Evolutionary conservation across 2,113 vertebrate species (phyloP).

Genomic region (Perca schrenkii): DNA sequence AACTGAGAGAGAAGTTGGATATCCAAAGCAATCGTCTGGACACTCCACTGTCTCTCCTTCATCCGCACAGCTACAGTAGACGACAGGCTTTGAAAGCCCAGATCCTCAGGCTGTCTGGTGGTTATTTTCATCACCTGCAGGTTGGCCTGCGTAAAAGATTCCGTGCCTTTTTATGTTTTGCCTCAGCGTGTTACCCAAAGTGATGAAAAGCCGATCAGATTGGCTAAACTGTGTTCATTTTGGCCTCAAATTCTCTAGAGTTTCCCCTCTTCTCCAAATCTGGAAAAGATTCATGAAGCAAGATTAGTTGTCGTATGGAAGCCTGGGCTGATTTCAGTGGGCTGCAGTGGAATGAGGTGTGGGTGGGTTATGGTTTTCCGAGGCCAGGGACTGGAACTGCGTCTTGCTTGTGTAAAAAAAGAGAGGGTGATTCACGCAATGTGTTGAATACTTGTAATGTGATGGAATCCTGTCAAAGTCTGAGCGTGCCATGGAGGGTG

Average conservation of each 20-base stretch:
- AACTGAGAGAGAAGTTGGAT: constrained; percentile 59
- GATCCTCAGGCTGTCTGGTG: constrained; percentile 41
- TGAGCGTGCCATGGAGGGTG: constrained; percentile 50
- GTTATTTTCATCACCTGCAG: constrained; percentile 50
- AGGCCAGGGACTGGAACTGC: constrained; percentile 55
- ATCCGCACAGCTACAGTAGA: constrained; percentile 27
- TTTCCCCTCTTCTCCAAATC: constrained; percentile 20
- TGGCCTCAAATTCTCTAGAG: constrained; percentile 28
- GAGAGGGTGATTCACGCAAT: constrained; percentile 40
- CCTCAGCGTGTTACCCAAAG: constrained; percentile 35
- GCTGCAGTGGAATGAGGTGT: constrained; percentile 65
- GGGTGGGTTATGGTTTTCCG: constrained; percentile 57
- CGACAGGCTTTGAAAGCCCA: constrained; percentile 23
- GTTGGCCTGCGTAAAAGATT: constrained; percentile 39
- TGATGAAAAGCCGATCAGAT: constrained; percentile 53
- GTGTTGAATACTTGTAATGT: constrained; percentile 65
- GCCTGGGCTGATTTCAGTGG: constrained; percentile 56
- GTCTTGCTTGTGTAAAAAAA: constrained; percentile 52
- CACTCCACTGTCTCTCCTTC: constrained; percentile 29
- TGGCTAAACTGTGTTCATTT: constrained; percentile 54
- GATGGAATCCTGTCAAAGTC: constrained; percentile 54
- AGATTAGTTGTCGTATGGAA: constrained; percentile 50
- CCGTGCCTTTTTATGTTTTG: constrained; percentile 40
- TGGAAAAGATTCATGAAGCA: constrained; percentile 47
- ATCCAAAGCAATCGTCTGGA: constrained; percentile 53